Evolutionary conservation across 2,797 vertebrate species (phyloP).

Genomic region (Trachurus trachurus): DNA sequence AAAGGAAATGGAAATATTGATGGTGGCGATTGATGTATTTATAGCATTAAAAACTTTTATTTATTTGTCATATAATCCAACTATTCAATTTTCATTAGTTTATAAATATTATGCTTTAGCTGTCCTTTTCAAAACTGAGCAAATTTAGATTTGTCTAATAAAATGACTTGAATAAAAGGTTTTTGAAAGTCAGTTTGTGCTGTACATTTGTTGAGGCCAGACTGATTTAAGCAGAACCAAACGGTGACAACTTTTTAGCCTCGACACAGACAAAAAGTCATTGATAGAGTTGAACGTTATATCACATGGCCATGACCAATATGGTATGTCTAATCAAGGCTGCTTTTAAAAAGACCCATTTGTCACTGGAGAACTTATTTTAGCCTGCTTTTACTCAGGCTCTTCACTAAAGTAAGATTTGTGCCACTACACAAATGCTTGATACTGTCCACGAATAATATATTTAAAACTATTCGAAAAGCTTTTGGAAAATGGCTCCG

Average conservation of each 20-base stretch:
- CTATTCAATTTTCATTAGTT: not conserved
- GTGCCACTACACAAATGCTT: not conserved
- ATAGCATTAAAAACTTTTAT: not conserved
- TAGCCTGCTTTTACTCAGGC: not conserved
- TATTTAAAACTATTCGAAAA: not conserved
- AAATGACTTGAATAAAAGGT: not conserved
- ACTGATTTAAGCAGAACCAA: constrained; percentile 9
- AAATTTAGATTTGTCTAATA: not conserved
- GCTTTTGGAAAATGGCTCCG: constrained; percentile 63
- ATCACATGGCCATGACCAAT: constrained; percentile 72
- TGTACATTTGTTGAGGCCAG: not conserved
- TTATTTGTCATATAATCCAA: not conserved
- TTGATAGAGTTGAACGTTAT: constrained; percentile 6
- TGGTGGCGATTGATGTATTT: too few relatives aligned
- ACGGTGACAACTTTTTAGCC: not conserved
- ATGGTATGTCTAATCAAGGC: constrained; percentile 65
- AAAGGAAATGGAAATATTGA: not conserved
- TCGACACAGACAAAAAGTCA: constrained; percentile 19
- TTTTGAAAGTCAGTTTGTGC: not conserved
- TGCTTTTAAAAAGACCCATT: constrained; percentile 43
- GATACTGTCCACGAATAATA: not conserved
- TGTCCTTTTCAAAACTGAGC: not conserved
- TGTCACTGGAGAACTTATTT: constrained; percentile 6
- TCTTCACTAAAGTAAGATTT: not conserved
- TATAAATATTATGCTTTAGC: not conserved